Conservation (phyloP, 2,113 vertebrate genomes). For the Alligator mississippiensis region DNA sequence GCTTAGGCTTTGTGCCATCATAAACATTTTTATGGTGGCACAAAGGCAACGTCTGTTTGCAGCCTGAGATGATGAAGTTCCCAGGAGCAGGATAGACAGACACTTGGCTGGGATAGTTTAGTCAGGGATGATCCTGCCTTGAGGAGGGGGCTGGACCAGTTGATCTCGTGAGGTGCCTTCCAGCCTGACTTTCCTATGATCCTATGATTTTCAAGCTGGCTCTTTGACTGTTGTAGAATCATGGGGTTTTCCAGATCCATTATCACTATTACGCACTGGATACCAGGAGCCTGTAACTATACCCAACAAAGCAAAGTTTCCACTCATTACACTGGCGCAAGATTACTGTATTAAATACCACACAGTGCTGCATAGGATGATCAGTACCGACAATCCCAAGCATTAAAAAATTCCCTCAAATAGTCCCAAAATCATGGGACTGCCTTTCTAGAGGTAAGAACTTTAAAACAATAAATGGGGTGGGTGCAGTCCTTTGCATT, state of each 20-base stretch:
- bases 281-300: background rate
- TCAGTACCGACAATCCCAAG: background rate
- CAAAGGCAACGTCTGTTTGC: too few species aligned
- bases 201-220: background rate
- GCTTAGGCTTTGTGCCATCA: too few species aligned
- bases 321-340: background rate
- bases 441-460: background rate
- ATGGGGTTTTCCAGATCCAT: background rate
- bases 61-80: too few species aligned
- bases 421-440: background rate
- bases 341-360: background rate
- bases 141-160: too few species aligned
- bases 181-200: too few species aligned
- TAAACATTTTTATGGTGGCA: too few species aligned
- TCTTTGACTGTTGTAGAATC: background rate
- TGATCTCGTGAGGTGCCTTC: too few species aligned
- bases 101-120: too few species aligned
- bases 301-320: background rate
- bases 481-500: background rate
- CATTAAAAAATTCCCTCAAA: background rate
- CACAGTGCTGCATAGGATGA: background rate
- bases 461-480: background rate
- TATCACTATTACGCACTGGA: background rate
- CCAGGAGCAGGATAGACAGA: too few species aligned
- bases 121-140: too few species aligned